A percentile compares a stretch with the other conserved stretches of the same genome.
phyloP scores from a whole-genome alignment of 2,797 vertebrate species.

The Eupleurogrammus muticus region DNA sequence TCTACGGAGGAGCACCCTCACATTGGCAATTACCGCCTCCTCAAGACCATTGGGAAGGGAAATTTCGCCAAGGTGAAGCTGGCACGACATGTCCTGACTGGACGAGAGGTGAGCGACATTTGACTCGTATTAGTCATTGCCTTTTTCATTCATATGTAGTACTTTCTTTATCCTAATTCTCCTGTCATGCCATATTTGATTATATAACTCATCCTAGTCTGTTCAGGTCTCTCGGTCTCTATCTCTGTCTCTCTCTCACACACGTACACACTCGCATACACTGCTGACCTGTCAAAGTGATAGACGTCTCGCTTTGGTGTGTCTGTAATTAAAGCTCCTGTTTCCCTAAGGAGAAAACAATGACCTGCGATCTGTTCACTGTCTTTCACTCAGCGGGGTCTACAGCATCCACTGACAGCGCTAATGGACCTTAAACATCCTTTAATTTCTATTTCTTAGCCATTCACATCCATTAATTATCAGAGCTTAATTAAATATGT shows the following conservation, averaged over 20 bases:
- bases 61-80: constrained; percentile 97
- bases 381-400: constrained; percentile 54
- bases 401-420: constrained; percentile 30
- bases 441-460: constrained; percentile 29
- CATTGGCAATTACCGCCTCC: constrained; percentile 94
- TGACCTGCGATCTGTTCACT: constrained; percentile 55
- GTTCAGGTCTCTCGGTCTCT: constrained; percentile 29
- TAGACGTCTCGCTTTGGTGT: constrained; percentile 59
- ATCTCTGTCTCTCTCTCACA: background rate
- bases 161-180: constrained; percentile 4
- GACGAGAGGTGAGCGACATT: constrained; percentile 90
- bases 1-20: constrained; percentile 95
- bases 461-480: constrained; percentile 19
- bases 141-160: background rate
- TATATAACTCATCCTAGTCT: constrained; percentile 10
- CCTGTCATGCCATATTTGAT: constrained; percentile 21
- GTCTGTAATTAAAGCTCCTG: constrained; percentile 72
- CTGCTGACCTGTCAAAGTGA: constrained; percentile 64
- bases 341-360: constrained; percentile 58
- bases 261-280: constrained; percentile 14
- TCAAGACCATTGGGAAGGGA: constrained; percentile 97
- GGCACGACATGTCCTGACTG: constrained; percentile 93
- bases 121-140: background rate
- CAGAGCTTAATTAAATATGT: constrained; percentile 13
- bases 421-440: constrained; percentile 47